Conservation (phyloP, 2,888 invertebrate species). For the Neelides folsomi region DNA sequence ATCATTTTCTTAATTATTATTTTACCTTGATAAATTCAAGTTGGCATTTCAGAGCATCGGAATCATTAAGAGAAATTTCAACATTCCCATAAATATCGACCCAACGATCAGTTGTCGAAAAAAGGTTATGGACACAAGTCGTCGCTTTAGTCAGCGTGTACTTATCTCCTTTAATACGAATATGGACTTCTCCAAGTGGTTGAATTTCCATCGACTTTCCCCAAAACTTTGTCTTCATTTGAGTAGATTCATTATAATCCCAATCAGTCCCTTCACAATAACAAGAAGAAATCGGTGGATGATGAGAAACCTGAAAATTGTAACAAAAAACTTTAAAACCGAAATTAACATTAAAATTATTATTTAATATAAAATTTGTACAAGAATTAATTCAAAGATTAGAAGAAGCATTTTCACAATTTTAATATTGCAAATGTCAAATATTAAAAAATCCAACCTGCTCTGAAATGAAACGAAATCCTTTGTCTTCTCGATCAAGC, state of each 20-base stretch:
- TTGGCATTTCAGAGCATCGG: constrained; percentile 54
- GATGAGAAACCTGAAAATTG: constrained; percentile 56
- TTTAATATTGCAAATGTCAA: no score
- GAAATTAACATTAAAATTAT: not conserved
- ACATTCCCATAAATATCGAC: constrained; percentile 77
- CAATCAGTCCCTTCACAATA: constrained; percentile 64
- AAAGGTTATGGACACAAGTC: constrained; percentile 71
- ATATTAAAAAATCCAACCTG: no score
- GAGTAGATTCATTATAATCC: constrained; percentile 67
- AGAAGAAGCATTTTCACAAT: no score
- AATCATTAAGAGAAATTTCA: constrained; percentile 43
- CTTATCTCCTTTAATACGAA: constrained; percentile 47
- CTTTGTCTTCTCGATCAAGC: constrained; percentile 60
- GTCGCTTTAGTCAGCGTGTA: constrained; percentile 72
- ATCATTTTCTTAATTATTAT: no score
- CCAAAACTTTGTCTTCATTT: constrained; percentile 79
- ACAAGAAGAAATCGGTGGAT: constrained; percentile 69
- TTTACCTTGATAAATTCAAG: constrained; percentile 69
- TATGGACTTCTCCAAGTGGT: constrained; percentile 47
- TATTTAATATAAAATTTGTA: not conserved
- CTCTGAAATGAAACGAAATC: constrained; percentile 63
- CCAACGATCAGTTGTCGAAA: constrained; percentile 63
- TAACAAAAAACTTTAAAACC: not conserved
- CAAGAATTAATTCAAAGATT: not conserved
- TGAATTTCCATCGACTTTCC: constrained; percentile 82